These are phyloP conservation scores for Pseudanteris insignis DNA, from an alignment of 2,888 invertebrate genomes.

Conservation along the genomic window DNA sequence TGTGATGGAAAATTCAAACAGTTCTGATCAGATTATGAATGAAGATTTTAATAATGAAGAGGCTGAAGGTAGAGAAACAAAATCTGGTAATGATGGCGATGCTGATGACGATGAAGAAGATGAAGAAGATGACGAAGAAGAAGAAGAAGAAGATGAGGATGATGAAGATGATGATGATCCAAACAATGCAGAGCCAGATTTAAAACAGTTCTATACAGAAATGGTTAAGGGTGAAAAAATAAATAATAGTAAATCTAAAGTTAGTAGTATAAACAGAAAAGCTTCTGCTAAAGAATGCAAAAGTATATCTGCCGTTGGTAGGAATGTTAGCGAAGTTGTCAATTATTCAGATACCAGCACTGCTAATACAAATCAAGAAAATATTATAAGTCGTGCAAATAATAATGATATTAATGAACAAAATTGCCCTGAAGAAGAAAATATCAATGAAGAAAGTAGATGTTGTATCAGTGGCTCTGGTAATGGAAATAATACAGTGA, in stretches of 20 bases:
- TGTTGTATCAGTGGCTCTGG: conserved; percentile 35
- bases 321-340: conserved; percentile 17
- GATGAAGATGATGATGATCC: conserved; percentile 61
- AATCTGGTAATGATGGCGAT: conserved; percentile 56
- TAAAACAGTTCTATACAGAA: conserved; percentile 64
- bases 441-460: conserved; percentile 27
- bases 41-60: conserved; percentile 51
- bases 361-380: conserved; percentile 18
- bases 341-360: conserved; percentile 8
- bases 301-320: too few relatives aligned
- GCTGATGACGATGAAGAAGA: conserved; percentile 57
- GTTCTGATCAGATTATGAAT: conserved; percentile 61
- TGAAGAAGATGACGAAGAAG: conserved; percentile 62
- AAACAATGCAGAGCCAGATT: conserved; percentile 54
- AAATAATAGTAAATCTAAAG: conserved; percentile 23
- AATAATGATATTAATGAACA: conserved; percentile 59
- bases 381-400: conserved; percentile 13
- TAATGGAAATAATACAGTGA: conserved; percentile 50
- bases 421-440: conserved; percentile 35
- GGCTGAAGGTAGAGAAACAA: conserved; percentile 30
- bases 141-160: conserved; percentile 63
- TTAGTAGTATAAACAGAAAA: conserved; percentile 16
- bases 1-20: conserved; percentile 61
- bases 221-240: conserved; percentile 56
- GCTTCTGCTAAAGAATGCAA: conserved; percentile 27